Evolutionary conservation across 2,113 vertebrate genomes (phyloP).

Genomic region (Cyanocitta stelleri): DNA sequence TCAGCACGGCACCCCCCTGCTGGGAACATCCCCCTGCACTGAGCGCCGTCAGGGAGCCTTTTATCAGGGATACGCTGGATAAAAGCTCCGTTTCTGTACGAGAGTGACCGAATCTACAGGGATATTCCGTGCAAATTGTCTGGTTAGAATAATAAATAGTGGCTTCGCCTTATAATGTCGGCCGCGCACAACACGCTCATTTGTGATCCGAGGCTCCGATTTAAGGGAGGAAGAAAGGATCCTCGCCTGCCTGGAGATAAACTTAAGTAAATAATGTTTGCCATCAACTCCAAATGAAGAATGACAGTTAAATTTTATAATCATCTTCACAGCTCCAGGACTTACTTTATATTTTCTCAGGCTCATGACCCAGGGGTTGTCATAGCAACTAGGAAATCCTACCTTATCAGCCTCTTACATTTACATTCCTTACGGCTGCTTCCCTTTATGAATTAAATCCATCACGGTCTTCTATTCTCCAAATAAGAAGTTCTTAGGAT

Average conservation of each 20-base stretch:
- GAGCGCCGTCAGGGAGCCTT: neutral
- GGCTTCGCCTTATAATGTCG: constrained; percentile 26
- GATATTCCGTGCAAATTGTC: constrained; percentile 53
- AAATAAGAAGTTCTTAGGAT: constrained; percentile 82
- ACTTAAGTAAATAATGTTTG: constrained; percentile 82
- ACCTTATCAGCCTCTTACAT: constrained; percentile 82
- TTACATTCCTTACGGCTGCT: constrained; percentile 79
- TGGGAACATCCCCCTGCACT: neutral
- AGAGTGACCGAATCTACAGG: constrained; percentile 48
- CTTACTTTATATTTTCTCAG: constrained; percentile 81
- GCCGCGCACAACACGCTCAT: constrained; percentile 40
- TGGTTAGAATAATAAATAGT: constrained; percentile 53
- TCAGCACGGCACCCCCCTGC: accelerated
- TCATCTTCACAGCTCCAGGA: constrained; percentile 84
- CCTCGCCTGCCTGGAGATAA: constrained; percentile 74
- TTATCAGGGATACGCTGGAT: neutral
- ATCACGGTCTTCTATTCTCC: constrained; percentile 79
- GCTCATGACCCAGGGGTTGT: constrained; percentile 86
- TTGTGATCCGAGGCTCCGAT: constrained; percentile 61
- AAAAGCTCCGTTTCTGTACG: neutral
- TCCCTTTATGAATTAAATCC: constrained; percentile 83
- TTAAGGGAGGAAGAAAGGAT: constrained; percentile 53
- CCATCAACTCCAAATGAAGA: constrained; percentile 86
- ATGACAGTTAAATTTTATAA: constrained; percentile 90
- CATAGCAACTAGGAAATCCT: constrained; percentile 88